Percentiles rank a stretch among this genome's conserved stretches.
Conservation (phyloP, 2,113 vertebrate species). For the Abramis brama region DNA sequence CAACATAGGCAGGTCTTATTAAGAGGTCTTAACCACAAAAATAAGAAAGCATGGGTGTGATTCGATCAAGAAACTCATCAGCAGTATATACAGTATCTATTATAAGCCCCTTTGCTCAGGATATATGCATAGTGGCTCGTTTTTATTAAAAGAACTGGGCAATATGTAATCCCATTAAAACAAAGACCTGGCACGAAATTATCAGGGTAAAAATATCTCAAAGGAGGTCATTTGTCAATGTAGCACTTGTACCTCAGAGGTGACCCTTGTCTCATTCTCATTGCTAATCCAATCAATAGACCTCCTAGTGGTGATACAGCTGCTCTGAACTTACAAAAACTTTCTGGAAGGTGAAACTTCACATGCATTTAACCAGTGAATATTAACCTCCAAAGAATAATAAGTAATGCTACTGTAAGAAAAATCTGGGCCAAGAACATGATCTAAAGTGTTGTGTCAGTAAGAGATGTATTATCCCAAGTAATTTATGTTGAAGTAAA, state of each 20-base stretch:
- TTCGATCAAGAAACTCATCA: background rate
- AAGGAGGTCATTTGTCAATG: conserved; percentile 29
- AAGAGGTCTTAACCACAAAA: background rate
- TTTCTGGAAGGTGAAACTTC: conserved; percentile 26
- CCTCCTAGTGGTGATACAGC: conserved; percentile 19
- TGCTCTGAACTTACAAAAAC: conserved; percentile 15
- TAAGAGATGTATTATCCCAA: background rate
- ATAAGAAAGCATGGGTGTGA: background rate
- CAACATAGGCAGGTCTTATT: background rate
- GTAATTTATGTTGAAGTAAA: conserved; percentile 29
- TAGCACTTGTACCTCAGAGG: conserved; percentile 32
- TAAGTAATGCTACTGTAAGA: conserved; percentile 6
- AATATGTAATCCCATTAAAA: background rate
- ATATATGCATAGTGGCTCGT: background rate
- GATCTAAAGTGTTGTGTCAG: conserved; percentile 24
- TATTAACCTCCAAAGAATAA: conserved; percentile 30
- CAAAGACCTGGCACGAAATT: conserved; percentile 9
- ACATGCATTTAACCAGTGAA: background rate
- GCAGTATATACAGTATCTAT: background rate
- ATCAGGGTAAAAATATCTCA: conserved; percentile 12
- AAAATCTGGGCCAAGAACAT: conserved; percentile 22
- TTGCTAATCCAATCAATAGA: conserved; percentile 25
- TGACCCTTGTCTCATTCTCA: conserved; percentile 32
- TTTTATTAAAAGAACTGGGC: conserved; percentile 1
- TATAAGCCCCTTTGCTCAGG: background rate